Evolutionary conservation across 2,113 vertebrate genomes (phyloP).

Genomic region (Uropsilus gracilis): DNA sequence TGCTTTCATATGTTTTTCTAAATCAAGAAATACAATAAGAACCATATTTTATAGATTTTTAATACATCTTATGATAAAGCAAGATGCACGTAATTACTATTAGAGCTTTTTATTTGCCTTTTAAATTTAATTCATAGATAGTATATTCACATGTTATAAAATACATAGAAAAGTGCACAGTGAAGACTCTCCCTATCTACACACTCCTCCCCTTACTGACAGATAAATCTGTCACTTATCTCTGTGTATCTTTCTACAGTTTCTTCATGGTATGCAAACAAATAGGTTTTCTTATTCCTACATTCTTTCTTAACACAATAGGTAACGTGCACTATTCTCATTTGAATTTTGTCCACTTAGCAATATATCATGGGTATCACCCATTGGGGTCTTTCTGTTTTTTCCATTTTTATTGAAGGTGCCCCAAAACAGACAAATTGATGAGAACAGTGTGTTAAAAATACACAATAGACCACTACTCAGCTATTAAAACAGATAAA

Average conservation of each 20-base stretch:
- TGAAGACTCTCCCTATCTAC: neutral
- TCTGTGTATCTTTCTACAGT: neutral
- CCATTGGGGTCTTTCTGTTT: neutral
- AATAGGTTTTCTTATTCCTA: neutral
- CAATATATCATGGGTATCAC: neutral
- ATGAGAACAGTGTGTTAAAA: too few species aligned
- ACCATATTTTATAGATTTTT: neutral
- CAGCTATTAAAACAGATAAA: too few species aligned
- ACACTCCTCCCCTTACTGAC: too few species aligned
- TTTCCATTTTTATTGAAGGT: too few species aligned
- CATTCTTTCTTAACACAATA: neutral
- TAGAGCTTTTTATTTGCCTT: neutral
- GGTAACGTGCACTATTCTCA: neutral
- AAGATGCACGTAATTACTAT: neutral
- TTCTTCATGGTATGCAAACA: neutral
- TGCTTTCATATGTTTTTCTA: neutral
- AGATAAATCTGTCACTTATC: neutral
- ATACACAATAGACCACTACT: too few species aligned
- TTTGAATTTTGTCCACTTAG: neutral
- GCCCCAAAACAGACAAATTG: too few species aligned
- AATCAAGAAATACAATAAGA: neutral
- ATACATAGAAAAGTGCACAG: neutral
- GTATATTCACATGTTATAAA: neutral
- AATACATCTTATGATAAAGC: neutral
- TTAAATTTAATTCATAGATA: slow-evolving; percentile 4